Evolutionary conservation across 2,888 invertebrate species (phyloP).

Genomic region (Malthinus seriepunctatus): DNA sequence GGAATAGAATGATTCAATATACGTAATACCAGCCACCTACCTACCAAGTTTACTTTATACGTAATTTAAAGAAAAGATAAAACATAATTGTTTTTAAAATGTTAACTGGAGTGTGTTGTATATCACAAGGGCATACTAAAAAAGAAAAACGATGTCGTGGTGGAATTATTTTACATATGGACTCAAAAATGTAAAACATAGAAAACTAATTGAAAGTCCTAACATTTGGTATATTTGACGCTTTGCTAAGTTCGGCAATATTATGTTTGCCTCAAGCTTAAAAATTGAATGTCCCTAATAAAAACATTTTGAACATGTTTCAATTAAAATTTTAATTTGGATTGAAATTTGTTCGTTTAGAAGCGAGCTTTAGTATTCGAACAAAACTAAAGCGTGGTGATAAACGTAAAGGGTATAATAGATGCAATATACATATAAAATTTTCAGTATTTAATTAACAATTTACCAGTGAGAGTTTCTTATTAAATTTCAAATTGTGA

Average conservation of each 20-base stretch:
- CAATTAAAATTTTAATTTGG: conserved; percentile 27
- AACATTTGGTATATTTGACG: conserved; percentile 7
- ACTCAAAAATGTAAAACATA: background rate
- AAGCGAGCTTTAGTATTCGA: conserved; percentile 6
- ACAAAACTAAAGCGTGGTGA: too few relatives aligned
- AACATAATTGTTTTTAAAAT: background rate
- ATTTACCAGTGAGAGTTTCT: too few relatives aligned
- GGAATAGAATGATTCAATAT: conserved; percentile 42
- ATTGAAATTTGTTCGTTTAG: conserved; percentile 15
- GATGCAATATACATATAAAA: conserved; percentile 18
- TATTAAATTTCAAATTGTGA: background rate
- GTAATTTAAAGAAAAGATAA: background rate
- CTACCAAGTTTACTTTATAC: background rate
- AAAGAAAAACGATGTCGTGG: too few relatives aligned
- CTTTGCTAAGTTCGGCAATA: conserved; percentile 12
- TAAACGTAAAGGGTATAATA: too few relatives aligned
- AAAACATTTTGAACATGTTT: conserved; percentile 22
- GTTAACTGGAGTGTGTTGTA: background rate
- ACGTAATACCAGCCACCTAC: conserved; percentile 1
- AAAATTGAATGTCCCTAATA: conserved; percentile 15
- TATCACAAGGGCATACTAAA: too few relatives aligned
- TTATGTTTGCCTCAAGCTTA: conserved; percentile 20
- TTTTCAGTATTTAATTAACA: conserved; percentile 22
- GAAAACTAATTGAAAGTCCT: conserved; percentile 14
- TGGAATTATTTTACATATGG: too few relatives aligned